These are phyloP conservation scores for Isurus oxyrinchus DNA, from an alignment of 2,113 vertebrate genomes.

Conservation along the genomic window DNA sequence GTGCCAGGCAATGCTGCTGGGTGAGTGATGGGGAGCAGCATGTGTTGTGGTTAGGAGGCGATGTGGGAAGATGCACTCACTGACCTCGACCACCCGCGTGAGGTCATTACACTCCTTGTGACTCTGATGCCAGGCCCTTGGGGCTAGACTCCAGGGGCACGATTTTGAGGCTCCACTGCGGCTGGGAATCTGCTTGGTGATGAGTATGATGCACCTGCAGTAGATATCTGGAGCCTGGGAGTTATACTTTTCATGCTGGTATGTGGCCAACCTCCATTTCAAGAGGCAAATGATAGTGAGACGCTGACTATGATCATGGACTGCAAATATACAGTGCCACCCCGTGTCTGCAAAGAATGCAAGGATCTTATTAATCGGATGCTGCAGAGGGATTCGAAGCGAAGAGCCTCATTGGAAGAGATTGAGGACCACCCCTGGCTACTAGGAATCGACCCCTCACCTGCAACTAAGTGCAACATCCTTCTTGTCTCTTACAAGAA, in stretches of 20 bases:
- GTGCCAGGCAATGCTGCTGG: too few species aligned
- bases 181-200: too few species aligned
- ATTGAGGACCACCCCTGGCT: conserved; percentile 91
- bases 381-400: conserved; percentile 91
- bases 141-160: too few species aligned
- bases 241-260: conserved; percentile 98
- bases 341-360: conserved; percentile 82
- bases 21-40: too few species aligned
- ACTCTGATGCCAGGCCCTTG: too few species aligned
- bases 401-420: conserved; percentile 84
- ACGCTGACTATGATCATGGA: conserved; percentile 99
- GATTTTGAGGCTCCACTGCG: too few species aligned
- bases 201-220: too few species aligned
- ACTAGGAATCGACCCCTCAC: conserved; percentile 91
- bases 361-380: conserved; percentile 92
- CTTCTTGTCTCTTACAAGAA: conserved; percentile 93
- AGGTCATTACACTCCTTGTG: too few species aligned
- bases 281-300: conserved; percentile 97
- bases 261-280: conserved; percentile 92
- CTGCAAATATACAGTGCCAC: conserved; percentile 91
- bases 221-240: conserved; percentile 98
- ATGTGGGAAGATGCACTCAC: too few species aligned
- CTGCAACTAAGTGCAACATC: conserved; percentile 90
- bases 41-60: too few species aligned
- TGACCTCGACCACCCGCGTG: too few species aligned